Conservation (phyloP, 2,888 invertebrate species). For the Ormyrus rosae region DNA sequence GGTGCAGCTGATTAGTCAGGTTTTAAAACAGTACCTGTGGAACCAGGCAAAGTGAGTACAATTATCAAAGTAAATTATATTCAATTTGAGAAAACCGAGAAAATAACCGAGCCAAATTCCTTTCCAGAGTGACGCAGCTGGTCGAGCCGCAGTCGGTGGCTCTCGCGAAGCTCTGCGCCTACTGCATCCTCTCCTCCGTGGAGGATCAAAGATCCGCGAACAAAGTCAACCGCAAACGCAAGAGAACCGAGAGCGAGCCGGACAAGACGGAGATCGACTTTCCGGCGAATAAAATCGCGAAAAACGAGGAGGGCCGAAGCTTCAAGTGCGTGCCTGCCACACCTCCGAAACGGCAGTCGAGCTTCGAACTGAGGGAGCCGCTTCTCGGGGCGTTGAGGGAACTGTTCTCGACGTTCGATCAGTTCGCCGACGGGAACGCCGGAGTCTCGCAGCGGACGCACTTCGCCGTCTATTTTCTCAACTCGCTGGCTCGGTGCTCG, state of each 20-base stretch:
- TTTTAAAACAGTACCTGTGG: conserved; percentile 85
- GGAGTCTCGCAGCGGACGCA: conserved; percentile 89
- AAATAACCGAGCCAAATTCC: not conserved
- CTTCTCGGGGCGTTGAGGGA: conserved; percentile 82
- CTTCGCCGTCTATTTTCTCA: conserved; percentile 87
- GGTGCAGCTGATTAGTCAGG: conserved; percentile 85
- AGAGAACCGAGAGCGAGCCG: conserved; percentile 79
- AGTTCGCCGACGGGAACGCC: conserved; percentile 83
- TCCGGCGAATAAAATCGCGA: conserved; percentile 70
- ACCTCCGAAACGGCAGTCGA: too few relatives aligned
- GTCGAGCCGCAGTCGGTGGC: conserved; percentile 88
- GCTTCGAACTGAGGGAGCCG: conserved; percentile 79
- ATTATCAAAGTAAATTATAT: not conserved
- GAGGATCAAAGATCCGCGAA: conserved; percentile 75
- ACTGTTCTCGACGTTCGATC: conserved; percentile 84
- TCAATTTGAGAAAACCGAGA: not conserved
- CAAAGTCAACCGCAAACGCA: conserved; percentile 76
- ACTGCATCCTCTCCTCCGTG: conserved; percentile 84
- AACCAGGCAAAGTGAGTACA: conserved; percentile 80
- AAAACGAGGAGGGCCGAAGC: conserved; percentile 68
- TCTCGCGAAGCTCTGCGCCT: conserved; percentile 85
- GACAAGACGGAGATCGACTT: conserved; percentile 77
- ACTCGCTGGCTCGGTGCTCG: conserved; percentile 86
- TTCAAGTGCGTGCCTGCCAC: conserved; percentile 42
- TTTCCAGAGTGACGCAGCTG: conserved; percentile 79